Evolutionary conservation across 2,113 vertebrate genomes (phyloP).

Genomic region (Edolisoma coerulescens): DNA sequence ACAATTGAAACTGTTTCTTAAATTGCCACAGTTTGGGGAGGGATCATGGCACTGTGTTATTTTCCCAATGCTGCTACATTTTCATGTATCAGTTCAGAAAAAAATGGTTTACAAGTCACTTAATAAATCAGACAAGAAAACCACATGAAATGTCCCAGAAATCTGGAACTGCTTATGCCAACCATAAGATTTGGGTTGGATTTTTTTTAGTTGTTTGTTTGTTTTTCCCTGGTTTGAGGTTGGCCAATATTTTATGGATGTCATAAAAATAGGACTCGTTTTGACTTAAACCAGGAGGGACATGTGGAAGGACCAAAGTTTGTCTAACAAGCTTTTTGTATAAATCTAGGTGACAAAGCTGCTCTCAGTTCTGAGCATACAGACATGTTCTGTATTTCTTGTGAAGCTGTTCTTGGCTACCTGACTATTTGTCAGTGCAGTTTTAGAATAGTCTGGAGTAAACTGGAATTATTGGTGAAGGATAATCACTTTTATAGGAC

Average conservation of each 20-base stretch:
- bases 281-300: background rate
- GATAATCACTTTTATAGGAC: background rate
- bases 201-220: background rate
- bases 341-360: background rate
- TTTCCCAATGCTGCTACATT: background rate
- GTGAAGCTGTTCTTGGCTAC: background rate
- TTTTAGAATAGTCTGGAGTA: background rate
- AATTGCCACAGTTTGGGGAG: background rate
- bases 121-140: background rate
- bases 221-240: background rate
- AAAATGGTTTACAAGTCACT: background rate
- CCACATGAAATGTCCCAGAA: background rate
- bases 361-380: background rate
- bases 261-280: background rate
- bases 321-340: background rate
- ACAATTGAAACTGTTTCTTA: background rate
- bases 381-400: background rate
- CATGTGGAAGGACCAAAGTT: background rate
- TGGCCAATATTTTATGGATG: background rate
- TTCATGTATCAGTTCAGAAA: background rate
- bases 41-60: background rate
- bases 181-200: background rate
- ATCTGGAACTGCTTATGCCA: background rate
- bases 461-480: background rate
- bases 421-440: background rate